Percentiles rank a stretch among this genome's conserved stretches.
Conservation (phyloP, 2,113 vertebrate genomes). For the Indri indri region DNA sequence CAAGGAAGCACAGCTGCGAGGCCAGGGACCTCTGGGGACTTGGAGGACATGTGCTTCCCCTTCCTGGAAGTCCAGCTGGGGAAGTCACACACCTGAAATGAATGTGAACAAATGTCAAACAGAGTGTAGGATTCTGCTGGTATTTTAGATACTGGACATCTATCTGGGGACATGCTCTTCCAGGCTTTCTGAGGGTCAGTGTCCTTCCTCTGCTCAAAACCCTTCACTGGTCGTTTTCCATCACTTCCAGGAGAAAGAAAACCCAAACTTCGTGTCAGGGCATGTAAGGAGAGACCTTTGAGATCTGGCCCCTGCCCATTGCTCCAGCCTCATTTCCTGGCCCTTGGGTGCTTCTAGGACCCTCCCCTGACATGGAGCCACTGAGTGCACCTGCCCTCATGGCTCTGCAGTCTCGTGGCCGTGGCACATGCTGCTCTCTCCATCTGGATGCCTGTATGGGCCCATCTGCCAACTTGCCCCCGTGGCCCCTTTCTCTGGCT, state of each 20-base stretch:
- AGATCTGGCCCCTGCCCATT: background rate
- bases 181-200: background rate
- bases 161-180: too few species aligned
- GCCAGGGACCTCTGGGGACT: background rate
- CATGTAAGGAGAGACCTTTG: background rate
- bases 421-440: background rate
- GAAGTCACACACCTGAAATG: background rate
- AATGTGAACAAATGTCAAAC: background rate
- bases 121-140: background rate
- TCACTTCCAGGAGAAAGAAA: background rate
- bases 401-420: background rate
- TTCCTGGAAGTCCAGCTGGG: background rate
- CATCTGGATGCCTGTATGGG: background rate
- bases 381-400: fast-evolving
- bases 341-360: background rate
- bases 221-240: background rate
- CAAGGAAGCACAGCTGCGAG: too few species aligned
- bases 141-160: background rate
- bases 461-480: background rate
- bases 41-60: background rate
- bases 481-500: background rate
- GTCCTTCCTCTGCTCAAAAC: background rate
- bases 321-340: background rate
- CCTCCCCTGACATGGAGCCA: background rate
- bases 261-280: background rate